Percentiles rank a stretch among this genome's conserved stretches.
Conservation (phyloP, 2,113 vertebrate genomes). For the Carassius gibelio region DNA sequence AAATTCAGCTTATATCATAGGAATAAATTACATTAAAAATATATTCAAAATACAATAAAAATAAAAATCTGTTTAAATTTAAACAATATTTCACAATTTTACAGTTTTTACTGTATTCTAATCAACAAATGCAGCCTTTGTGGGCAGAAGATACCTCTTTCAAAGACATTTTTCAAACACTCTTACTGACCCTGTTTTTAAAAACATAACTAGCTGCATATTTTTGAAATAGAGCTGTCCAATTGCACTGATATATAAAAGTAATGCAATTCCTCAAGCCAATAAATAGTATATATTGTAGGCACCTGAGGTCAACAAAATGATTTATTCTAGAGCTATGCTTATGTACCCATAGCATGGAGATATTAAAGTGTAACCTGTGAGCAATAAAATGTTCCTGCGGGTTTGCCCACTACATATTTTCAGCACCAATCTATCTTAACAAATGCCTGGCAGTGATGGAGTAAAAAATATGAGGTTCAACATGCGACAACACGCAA, state of each 20-base stretch:
- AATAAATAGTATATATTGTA: background rate
- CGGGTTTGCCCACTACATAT: background rate
- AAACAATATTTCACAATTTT: background rate
- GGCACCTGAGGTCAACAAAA: slow-evolving; percentile 5
- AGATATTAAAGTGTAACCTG: background rate
- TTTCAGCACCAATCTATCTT: background rate
- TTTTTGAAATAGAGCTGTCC: background rate
- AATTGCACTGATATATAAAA: background rate
- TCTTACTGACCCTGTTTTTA: background rate
- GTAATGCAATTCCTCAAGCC: background rate
- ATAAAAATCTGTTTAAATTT: too few relatives aligned
- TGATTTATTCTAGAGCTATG: background rate
- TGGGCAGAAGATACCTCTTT: background rate
- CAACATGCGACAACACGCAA: background rate
- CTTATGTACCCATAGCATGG: background rate
- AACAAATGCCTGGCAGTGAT: background rate
- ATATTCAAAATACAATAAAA: background rate
- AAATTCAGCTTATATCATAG: background rate
- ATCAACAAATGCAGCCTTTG: background rate
- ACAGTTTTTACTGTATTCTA: background rate
- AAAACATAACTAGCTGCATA: background rate
- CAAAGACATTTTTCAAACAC: background rate
- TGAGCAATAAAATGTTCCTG: slow-evolving; percentile 23
- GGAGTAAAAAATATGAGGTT: background rate
- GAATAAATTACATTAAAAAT: background rate